These are phyloP conservation scores for Pluvialis apricaria DNA, from an alignment of 2,113 vertebrate genomes.

Conservation along the genomic window DNA sequence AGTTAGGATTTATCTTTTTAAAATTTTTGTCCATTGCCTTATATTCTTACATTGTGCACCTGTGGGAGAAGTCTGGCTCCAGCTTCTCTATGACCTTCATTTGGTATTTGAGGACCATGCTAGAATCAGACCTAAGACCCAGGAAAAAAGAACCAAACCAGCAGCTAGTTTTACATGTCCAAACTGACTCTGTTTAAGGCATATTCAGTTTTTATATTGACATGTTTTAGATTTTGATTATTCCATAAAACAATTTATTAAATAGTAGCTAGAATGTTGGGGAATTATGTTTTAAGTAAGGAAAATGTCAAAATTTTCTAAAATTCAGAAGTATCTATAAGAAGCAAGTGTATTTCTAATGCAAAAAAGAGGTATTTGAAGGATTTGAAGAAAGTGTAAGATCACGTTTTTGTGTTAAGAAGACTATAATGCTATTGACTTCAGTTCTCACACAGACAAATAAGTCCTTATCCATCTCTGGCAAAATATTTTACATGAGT, in stretches of 20 bases:
- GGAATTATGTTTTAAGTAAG: not conserved
- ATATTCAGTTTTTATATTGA: not conserved
- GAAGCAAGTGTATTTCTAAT: not conserved
- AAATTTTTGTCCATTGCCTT: not conserved
- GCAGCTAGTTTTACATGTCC: not conserved
- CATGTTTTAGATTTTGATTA: not conserved
- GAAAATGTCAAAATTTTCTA: not conserved
- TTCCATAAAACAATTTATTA: not conserved
- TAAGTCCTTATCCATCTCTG: not conserved
- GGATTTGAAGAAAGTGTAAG: not conserved
- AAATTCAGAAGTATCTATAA: not conserved
- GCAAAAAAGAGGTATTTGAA: not conserved
- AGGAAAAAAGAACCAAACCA: not conserved
- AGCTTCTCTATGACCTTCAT: not conserved
- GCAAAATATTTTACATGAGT: not conserved
- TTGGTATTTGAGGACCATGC: not conserved
- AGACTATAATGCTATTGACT: not conserved
- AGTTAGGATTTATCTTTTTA: not conserved
- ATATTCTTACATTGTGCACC: not conserved
- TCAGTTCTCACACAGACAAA: not conserved
- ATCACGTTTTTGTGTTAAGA: accelerated
- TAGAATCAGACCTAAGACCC: not conserved
- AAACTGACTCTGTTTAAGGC: not conserved
- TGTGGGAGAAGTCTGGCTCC: not conserved
- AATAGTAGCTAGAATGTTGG: not conserved